These are phyloP conservation scores for Takifugu flavidus DNA, from an alignment of 2,113 vertebrate genomes.

Conservation along the genomic window DNA sequence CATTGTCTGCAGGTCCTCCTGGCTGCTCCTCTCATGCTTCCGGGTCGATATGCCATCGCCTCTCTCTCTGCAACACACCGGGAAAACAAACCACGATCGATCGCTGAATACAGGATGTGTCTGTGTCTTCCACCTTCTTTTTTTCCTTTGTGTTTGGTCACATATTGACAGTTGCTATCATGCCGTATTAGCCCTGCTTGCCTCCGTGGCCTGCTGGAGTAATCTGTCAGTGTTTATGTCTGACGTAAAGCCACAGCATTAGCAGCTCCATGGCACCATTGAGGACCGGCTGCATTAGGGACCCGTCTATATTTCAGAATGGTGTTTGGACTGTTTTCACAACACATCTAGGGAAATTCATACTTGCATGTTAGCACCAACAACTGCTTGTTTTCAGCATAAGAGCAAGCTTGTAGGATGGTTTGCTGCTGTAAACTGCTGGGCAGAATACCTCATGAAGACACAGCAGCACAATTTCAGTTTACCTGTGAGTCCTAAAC, in stretches of 20 bases:
- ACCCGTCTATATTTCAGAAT: background rate
- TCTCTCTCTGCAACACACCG: slow-evolving; percentile 40
- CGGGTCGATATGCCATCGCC: slow-evolving; percentile 59
- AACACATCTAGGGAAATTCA: too few species aligned
- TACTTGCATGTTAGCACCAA: background rate
- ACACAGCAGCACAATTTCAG: background rate
- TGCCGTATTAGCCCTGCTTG: slow-evolving; percentile 37
- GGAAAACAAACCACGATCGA: slow-evolving; percentile 38
- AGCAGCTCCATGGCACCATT: slow-evolving; percentile 12
- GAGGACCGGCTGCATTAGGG: slow-evolving; percentile 7
- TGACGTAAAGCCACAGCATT: slow-evolving; percentile 29
- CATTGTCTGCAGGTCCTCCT: slow-evolving; percentile 20
- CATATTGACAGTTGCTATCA: slow-evolving; percentile 53
- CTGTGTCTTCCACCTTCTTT: slow-evolving; percentile 27
- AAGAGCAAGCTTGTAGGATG: background rate
- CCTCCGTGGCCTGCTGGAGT: slow-evolving; percentile 32
- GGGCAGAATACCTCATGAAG: background rate
- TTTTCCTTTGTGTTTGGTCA: slow-evolving; percentile 47
- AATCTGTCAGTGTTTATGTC: slow-evolving; percentile 44
- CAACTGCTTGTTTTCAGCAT: slow-evolving; percentile 8
- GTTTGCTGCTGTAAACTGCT: background rate
- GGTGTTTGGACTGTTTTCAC: too few species aligned
- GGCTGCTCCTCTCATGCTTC: slow-evolving; percentile 38
- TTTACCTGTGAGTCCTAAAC: slow-evolving; percentile 27
- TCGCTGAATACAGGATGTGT: slow-evolving; percentile 50